Percentiles rank a stretch among this genome's conserved stretches.
phyloP scores from a whole-genome alignment of 2,797 vertebrate genomes.

The Aplochiton taeniatus region DNA sequence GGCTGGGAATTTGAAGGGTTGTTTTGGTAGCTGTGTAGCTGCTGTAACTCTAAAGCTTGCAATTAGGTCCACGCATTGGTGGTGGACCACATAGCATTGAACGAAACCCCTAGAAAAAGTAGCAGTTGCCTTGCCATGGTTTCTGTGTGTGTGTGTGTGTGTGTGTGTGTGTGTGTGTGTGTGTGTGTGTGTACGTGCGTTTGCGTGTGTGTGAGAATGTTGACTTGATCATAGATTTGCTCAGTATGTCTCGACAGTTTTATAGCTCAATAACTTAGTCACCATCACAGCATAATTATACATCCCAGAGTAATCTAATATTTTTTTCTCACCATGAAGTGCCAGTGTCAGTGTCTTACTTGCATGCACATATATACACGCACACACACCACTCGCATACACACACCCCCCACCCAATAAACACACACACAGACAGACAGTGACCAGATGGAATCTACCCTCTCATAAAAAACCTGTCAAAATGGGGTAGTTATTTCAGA shows the following conservation, averaged over 20 bases:
- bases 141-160: too few relatives aligned
- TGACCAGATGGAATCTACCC: slow-evolving; percentile 40
- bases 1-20: too few relatives aligned
- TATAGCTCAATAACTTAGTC: background rate
- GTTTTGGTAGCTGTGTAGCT: too few relatives aligned
- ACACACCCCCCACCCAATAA: too few relatives aligned
- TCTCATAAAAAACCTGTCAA: background rate
- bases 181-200: background rate
- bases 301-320: background rate
- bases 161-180: too few relatives aligned
- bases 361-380: too few relatives aligned
- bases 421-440: slow-evolving; percentile 9
- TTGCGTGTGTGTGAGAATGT: background rate
- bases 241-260: background rate
- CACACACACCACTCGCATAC: too few relatives aligned
- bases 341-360: background rate
- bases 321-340: background rate
- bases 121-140: background rate
- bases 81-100: too few relatives aligned
- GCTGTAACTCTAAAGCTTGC: too few relatives aligned
- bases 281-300: background rate
- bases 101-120: too few relatives aligned
- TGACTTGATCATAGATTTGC: too few relatives aligned
- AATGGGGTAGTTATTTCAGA: background rate
- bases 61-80: background rate